Evolutionary conservation across 2,113 vertebrate genomes (phyloP).

Genomic region (Balaeniceps rex): DNA sequence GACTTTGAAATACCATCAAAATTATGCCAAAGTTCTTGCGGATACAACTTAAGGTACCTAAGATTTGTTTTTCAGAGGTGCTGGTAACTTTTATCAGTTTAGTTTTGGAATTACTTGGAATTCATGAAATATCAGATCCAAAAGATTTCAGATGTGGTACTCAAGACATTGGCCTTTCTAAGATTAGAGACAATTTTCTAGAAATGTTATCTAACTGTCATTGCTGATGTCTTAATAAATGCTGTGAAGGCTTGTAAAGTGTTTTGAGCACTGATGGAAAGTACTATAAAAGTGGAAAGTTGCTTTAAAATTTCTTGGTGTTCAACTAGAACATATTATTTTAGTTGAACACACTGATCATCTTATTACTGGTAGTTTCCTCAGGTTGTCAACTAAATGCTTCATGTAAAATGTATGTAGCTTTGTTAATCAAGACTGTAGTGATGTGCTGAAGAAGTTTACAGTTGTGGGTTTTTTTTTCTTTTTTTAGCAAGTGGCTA

Average conservation of each 20-base stretch:
- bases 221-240: background rate
- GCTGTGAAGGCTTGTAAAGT: background rate
- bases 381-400: background rate
- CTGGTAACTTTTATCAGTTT: background rate
- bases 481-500: background rate
- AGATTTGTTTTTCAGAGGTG: background rate
- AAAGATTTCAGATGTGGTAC: background rate
- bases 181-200: background rate
- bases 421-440: background rate
- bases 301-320: background rate
- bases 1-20: background rate
- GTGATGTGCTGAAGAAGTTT: background rate
- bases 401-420: background rate
- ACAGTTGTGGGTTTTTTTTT: too few relatives aligned
- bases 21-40: background rate
- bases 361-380: background rate
- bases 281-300: background rate
- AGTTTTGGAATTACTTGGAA: background rate
- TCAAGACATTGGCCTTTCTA: background rate
- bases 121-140: background rate
- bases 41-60: background rate
- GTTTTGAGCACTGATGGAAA: background rate
- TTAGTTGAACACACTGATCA: background rate
- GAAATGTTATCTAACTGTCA: background rate
- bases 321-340: background rate